A percentile compares a stretch with the other conserved stretches of the same genome.
phyloP scores from a whole-genome alignment of 2,888 invertebrate species.

The Drosophila acutilabella region DNA sequence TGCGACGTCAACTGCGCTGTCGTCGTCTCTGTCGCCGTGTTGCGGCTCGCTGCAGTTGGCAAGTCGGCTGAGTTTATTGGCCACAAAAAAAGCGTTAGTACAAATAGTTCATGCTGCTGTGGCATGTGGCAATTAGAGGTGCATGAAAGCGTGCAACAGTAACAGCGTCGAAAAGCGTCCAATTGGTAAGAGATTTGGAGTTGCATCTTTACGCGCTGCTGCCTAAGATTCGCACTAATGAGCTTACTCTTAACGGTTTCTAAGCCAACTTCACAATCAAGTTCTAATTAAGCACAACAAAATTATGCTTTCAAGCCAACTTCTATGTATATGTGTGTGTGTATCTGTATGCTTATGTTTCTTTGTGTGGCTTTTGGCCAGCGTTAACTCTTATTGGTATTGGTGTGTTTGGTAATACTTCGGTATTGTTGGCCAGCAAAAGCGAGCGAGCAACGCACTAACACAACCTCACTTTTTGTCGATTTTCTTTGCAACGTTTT shows the following conservation, averaged over 20 bases:
- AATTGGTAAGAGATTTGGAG: slow-evolving; percentile 27
- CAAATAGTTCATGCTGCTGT: slow-evolving; percentile 26
- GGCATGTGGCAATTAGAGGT: slow-evolving; percentile 58
- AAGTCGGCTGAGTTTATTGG: slow-evolving; percentile 73
- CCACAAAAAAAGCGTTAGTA: slow-evolving; percentile 66
- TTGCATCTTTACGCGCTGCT: slow-evolving; percentile 65
- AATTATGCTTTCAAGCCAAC: slow-evolving; percentile 31
- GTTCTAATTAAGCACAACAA: slow-evolving; percentile 57
- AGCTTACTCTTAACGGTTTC: slow-evolving; percentile 45
- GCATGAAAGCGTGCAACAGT: slow-evolving; percentile 75
- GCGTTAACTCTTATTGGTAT: slow-evolving; percentile 2
- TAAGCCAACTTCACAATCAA: slow-evolving; percentile 29
- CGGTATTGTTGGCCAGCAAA: slow-evolving; percentile 52
- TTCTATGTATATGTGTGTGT: slow-evolving; percentile 3
- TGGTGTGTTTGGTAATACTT: slow-evolving; percentile 40
- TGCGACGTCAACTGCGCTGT: slow-evolving; percentile 26
- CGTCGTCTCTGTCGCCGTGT: slow-evolving; percentile 31
- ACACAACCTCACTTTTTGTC: slow-evolving; percentile 77
- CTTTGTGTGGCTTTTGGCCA: slow-evolving; percentile 46
- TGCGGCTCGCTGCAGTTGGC: slow-evolving; percentile 74
- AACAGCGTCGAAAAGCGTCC: slow-evolving; percentile 32
- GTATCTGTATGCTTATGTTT: slow-evolving; percentile 29
- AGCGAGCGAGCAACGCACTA: slow-evolving; percentile 53
- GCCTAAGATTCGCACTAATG: slow-evolving; percentile 56
- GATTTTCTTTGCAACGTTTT: slow-evolving; percentile 21